Base-by-base conservation (phyloP, 2,797 vertebrate species). In the Anolis apletophallus region DNA sequence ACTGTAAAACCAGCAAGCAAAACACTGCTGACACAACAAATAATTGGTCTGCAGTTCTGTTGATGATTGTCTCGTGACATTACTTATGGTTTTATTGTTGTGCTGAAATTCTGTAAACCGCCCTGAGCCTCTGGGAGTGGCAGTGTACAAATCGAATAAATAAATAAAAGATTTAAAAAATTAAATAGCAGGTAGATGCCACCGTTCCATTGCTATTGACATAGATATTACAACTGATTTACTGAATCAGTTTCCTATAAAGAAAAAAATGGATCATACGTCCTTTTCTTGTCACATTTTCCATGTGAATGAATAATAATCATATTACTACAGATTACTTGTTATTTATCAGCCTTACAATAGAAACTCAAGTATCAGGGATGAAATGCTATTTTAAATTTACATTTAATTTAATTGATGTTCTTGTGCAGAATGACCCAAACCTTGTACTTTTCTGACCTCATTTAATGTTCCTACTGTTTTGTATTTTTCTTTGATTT, bases 341-440 rank as follows among this genome's bases (percentile, higher is more conserved):
- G 59, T 16, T 61, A n/a, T 67, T 17, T 52, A 52, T 54, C 80
- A 14, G 14, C 19, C 29, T 55, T 55, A 75, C 32, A 32, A 29
- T 57, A 3, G 59, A 40, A 55, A 75, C 46, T 26, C 50, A 55
- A 73, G 7, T 29, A 78, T 12, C 23, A 14, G 36, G 36, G 50
- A 14, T 29, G 14, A 71, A 71, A 50, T 74, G 23, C 14, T 40
- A 52, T 74, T 81, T 59, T 61, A 50, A 23, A 14, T 83, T 61
- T 73, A n/a, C 54, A 8, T 64, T 79, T 79, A 50, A 61, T 61
- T 52, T 61, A 83, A 73, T 83, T 61, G n/a, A n/a, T 78, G 19
- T 34, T 54, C 68, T 32, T 79, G 67, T 73, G 6, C 61, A 46
- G 68, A 40, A 78, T 73, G 67, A 83, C 81, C 67, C 55, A 83